phyloP scores from a whole-genome alignment of 37 sponge, comb jelly and placozoan species.

The Eunapius fragilis region DNA sequence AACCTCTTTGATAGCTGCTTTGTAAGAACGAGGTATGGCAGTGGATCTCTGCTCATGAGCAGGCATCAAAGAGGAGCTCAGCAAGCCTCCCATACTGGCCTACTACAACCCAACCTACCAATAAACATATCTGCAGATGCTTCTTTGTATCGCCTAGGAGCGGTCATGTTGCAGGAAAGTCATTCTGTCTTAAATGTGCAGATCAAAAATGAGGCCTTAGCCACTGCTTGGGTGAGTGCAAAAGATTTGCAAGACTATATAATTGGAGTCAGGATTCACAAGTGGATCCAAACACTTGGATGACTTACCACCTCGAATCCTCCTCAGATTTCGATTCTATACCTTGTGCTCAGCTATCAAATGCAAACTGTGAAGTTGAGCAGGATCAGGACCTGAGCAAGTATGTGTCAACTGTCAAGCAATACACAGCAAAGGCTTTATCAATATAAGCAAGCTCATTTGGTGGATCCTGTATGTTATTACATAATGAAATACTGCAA shows the following conservation, averaged over 20 bases:
- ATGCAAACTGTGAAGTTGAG: no score
- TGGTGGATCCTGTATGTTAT: no score
- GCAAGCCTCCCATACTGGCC: neutral
- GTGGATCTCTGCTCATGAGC: constrained; percentile 11
- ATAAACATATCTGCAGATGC: constrained; percentile 24
- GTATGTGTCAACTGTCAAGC: no score
- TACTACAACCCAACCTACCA: neutral
- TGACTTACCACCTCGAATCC: neutral
- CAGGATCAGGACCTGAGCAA: no score
- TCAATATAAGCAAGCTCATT: no score
- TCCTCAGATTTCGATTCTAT: neutral
- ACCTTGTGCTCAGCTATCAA: no score
- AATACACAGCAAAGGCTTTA: no score
- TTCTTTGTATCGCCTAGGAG: constrained; percentile 23
- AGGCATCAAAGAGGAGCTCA: constrained; percentile 26
- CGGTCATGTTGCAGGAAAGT: constrained; percentile 6
- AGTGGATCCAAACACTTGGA: constrained; percentile 11
- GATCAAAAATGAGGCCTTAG: constrained; percentile 4
- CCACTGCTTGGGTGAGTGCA: constrained; percentile 20
- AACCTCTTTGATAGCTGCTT: constrained; percentile 19
- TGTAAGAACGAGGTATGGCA: constrained; percentile 7
- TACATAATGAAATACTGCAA: no score
- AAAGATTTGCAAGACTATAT: constrained; percentile 1
- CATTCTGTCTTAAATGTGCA: no score
- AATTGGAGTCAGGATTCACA: constrained; percentile 1